Conservation (phyloP, 2,797 vertebrate species). For the Chromobotia macracanthus region DNA sequence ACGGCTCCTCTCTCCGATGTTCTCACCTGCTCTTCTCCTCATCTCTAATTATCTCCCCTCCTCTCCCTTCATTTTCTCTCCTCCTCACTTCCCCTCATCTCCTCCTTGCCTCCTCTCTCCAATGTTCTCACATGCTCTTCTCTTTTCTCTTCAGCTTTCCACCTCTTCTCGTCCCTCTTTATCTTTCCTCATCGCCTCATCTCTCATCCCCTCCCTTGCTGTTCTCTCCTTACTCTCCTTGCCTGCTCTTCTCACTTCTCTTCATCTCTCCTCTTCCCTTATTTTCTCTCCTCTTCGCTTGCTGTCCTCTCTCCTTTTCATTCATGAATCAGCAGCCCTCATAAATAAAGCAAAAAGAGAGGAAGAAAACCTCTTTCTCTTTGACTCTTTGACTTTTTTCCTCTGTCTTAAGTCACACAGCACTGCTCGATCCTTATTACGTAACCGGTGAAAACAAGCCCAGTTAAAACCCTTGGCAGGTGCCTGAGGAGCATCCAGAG, state of each 20-base stretch:
- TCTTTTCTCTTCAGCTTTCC: background rate
- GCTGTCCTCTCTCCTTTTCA: slow-evolving; percentile 65
- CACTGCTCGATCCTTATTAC: slow-evolving; percentile 70
- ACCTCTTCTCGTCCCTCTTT: no score
- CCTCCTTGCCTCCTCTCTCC: no score
- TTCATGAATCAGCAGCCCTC: slow-evolving; percentile 80
- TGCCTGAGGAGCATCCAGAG: slow-evolving; percentile 57
- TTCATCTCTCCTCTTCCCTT: no score
- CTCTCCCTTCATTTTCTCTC: background rate
- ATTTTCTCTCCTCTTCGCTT: background rate
- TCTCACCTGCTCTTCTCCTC: no score
- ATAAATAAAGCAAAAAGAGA: slow-evolving; percentile 79
- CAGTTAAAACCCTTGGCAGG: slow-evolving; percentile 67
- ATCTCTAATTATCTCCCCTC: background rate
- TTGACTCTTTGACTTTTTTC: slow-evolving; percentile 48
- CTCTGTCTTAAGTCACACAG: slow-evolving; percentile 70
- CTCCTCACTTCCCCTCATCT: no score
- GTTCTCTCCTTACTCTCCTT: background rate
- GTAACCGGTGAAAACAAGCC: slow-evolving; percentile 61
- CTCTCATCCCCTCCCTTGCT: no score
- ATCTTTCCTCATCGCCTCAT: background rate
- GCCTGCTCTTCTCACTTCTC: background rate
- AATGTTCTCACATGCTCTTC: no score
- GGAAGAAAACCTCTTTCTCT: slow-evolving; percentile 36
- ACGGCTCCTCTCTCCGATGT: no score